These are phyloP conservation scores for Rhodeus uyekii DNA, from an alignment of 2,797 vertebrate genomes.

Conservation along the genomic window DNA sequence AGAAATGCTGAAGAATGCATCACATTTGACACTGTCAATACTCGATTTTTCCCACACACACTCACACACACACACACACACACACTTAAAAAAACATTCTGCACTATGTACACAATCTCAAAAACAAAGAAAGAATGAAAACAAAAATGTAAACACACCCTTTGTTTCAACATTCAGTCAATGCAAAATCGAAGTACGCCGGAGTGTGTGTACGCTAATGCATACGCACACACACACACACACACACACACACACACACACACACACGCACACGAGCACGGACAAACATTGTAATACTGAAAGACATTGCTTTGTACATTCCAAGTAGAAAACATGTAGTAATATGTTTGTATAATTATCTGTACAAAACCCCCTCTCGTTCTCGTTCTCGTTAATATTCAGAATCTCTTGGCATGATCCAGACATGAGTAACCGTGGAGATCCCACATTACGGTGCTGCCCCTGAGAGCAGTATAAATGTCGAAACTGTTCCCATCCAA, in stretches of 20 bases:
- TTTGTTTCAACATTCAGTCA: slow-evolving; percentile 78
- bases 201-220: slow-evolving; percentile 67
- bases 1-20: slow-evolving; percentile 69
- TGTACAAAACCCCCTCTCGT: slow-evolving; percentile 77
- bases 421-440: slow-evolving; percentile 72
- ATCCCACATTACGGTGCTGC: slow-evolving; percentile 65
- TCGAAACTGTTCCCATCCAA: slow-evolving; percentile 63
- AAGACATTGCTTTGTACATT: slow-evolving; percentile 77
- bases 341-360: slow-evolving; percentile 73
- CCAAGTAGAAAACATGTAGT: slow-evolving; percentile 80
- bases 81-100: slow-evolving; percentile 65
- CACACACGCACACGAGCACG: slow-evolving; percentile 67
- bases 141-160: slow-evolving; percentile 74
- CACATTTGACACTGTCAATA: slow-evolving; percentile 67
- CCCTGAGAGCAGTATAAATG: slow-evolving; percentile 54
- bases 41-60: background rate
- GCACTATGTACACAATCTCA: slow-evolving; percentile 59
- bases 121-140: slow-evolving; percentile 65
- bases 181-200: slow-evolving; percentile 59
- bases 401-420: slow-evolving; percentile 66
- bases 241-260: slow-evolving; percentile 36
- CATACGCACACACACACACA: slow-evolving; percentile 57
- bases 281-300: slow-evolving; percentile 80
- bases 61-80: background rate
- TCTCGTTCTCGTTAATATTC: slow-evolving; percentile 64